These are phyloP conservation scores for Phoenicopterus ruber DNA, from an alignment of 2,113 vertebrate species.

Conservation along the genomic window DNA sequence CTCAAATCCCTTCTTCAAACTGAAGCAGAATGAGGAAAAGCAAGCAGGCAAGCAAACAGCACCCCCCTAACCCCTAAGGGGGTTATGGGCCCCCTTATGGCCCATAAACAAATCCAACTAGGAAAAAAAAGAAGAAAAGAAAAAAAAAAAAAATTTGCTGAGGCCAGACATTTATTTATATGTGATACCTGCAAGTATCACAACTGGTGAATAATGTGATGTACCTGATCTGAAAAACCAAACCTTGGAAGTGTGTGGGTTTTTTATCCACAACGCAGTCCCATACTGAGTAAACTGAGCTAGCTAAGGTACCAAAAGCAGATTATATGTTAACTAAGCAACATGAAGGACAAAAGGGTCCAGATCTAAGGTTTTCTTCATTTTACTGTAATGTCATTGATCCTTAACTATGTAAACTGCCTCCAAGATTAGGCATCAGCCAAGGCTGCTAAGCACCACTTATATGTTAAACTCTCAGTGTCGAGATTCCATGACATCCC, in stretches of 20 bases:
- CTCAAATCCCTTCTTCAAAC: background rate
- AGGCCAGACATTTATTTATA: background rate
- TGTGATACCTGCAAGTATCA: fast-evolving
- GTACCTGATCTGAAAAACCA: background rate
- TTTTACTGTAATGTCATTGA: background rate
- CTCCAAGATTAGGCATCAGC: background rate
- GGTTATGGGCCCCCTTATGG: too few relatives aligned
- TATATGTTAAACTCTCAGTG: background rate
- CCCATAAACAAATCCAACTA: background rate
- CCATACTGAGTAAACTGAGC: background rate
- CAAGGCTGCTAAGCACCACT: background rate
- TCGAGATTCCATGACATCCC: background rate
- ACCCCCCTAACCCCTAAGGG: fast-evolving
- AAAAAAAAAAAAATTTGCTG: background rate
- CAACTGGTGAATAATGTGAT: background rate
- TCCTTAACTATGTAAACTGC: background rate
- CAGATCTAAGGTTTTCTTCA: background rate
- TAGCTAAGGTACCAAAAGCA: background rate
- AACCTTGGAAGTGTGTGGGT: background rate
- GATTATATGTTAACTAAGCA: background rate
- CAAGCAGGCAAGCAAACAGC: background rate
- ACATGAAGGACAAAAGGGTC: background rate
- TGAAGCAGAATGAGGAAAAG: background rate
- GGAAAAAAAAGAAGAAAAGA: background rate
- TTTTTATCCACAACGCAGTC: background rate